phyloP scores from a whole-genome alignment of 2,797 vertebrate species.

The Staurois parvus region DNA sequence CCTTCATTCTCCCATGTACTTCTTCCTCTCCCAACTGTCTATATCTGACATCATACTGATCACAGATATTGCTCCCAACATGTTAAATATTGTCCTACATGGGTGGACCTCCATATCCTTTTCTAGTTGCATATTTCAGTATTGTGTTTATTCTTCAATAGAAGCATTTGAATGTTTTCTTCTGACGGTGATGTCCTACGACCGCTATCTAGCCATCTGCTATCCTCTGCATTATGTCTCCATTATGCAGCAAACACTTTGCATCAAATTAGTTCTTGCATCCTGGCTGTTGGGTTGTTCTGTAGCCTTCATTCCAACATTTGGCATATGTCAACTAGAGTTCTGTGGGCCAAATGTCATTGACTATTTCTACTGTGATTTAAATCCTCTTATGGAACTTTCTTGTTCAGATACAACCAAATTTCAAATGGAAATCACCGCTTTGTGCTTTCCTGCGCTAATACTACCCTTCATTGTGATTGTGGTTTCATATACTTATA shows the following conservation, averaged over 20 bases:
- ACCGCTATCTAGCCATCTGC: conserved; percentile 29
- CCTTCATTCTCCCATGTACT: conserved; percentile 32
- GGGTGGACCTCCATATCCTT: background rate
- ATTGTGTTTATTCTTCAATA: background rate
- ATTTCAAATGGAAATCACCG: background rate
- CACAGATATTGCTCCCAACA: conserved; percentile 5
- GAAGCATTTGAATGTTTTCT: background rate
- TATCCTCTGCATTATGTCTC: conserved; percentile 35
- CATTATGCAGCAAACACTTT: conserved; percentile 45
- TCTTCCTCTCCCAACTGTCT: conserved; percentile 28
- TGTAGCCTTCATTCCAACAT: conserved; percentile 51
- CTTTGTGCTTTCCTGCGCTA: background rate
- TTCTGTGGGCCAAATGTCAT: conserved; percentile 1
- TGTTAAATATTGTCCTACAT: background rate
- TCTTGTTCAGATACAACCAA: conserved; percentile 31
- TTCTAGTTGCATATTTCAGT: background rate
- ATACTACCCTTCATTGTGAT: background rate
- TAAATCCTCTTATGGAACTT: conserved; percentile 31
- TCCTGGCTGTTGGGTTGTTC: conserved; percentile 36
- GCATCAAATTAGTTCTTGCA: conserved; percentile 28
- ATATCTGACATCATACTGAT: conserved; percentile 6
- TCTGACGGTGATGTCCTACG: background rate
- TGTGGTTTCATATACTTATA: conserved; percentile 31
- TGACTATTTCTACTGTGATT: conserved; percentile 52
- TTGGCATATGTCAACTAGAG: conserved; percentile 18